phyloP scores from a whole-genome alignment of 2,888 invertebrate genomes.

The Nomada goodeniana region DNA sequence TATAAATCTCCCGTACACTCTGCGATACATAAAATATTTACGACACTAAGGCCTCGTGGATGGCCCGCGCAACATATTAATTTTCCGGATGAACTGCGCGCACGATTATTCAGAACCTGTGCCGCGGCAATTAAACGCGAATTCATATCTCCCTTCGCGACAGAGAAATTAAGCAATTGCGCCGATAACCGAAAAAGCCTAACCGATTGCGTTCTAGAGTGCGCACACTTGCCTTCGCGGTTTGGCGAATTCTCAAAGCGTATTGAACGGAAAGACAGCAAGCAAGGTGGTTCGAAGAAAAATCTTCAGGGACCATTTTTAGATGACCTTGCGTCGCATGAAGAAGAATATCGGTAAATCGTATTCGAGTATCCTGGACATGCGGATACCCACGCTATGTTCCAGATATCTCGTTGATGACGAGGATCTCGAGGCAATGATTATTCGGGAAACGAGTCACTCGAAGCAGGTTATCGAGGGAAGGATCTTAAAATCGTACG shows the following conservation, averaged over 20 bases:
- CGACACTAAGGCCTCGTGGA: no score
- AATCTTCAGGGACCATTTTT: slow-evolving; percentile 38
- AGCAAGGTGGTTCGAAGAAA: slow-evolving; percentile 20
- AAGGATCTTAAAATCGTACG: slow-evolving; percentile 60
- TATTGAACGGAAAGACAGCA: slow-evolving; percentile 2
- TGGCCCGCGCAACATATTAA: no score
- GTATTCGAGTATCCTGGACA: slow-evolving; percentile 28
- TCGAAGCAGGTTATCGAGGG: slow-evolving; percentile 48
- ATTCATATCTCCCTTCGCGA: slow-evolving; percentile 2
- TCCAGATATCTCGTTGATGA: slow-evolving; percentile 57
- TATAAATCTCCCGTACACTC: background rate
- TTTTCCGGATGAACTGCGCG: no score
- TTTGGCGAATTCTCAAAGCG: slow-evolving; percentile 12
- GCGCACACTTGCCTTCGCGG: background rate
- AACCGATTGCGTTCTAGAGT: slow-evolving; percentile 5
- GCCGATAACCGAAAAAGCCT: background rate
- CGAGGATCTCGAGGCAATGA: slow-evolving; percentile 54
- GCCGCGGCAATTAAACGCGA: no score
- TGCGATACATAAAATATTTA: no score
- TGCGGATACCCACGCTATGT: slow-evolving; percentile 53
- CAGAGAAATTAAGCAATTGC: slow-evolving; percentile 22
- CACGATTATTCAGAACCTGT: no score
- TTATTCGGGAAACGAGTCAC: slow-evolving; percentile 39
- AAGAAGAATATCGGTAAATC: slow-evolving; percentile 35
- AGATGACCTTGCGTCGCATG: slow-evolving; percentile 10